Base-by-base conservation (phyloP, 2,113 vertebrate genomes). In the Psittacula cyanocephala region DNA sequence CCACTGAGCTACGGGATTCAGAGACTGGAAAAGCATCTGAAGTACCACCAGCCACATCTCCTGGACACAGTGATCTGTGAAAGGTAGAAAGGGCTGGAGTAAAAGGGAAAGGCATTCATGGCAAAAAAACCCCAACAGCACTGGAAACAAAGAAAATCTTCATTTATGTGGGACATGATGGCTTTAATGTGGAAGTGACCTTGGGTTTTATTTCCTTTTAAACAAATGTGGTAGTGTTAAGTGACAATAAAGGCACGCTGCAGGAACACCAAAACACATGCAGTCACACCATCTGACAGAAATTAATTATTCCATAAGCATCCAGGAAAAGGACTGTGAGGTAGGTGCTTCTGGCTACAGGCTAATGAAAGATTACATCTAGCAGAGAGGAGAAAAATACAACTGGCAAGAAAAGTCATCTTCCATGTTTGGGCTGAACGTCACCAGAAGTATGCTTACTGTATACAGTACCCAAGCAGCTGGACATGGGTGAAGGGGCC, bases 231-330 rank as follows among this genome's bases (percentile, higher is more conserved):
- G 57, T 41, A 57, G 72, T 27, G 46, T 83, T 83, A 93, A 94
- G 77, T 55, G 86, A 87, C 84, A 92, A 87, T 87, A 86, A 95
- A 92, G 68, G 29, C 90, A 92, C 53, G 0, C 88, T 64, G 80
- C 9, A 92, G 90, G 86, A 90, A 25, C 81, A 67, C 89, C 87
- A 65, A 89, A 91, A 89, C 89, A 94, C 89, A 91, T 35, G 77
- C 92, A 63, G 90, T 75, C 69, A 84, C 69, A 90, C 80, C 95
- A 95, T 93, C 93, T 94, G 90, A 96, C 95, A 86, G 85, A 88
- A 95, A 96, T 93, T 83, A 90, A 94, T 81, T 91, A 79, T 90
- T 71, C 80, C 82, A 84, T n/a, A 29, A 41, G 60, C 80, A 83
- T 59, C 79, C 89, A 95, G 86, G 85, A 93, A 89, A 28, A 57